Evolutionary conservation across 2,888 invertebrate species (phyloP).

Genomic region (Lasioglossum zephyrum): DNA sequence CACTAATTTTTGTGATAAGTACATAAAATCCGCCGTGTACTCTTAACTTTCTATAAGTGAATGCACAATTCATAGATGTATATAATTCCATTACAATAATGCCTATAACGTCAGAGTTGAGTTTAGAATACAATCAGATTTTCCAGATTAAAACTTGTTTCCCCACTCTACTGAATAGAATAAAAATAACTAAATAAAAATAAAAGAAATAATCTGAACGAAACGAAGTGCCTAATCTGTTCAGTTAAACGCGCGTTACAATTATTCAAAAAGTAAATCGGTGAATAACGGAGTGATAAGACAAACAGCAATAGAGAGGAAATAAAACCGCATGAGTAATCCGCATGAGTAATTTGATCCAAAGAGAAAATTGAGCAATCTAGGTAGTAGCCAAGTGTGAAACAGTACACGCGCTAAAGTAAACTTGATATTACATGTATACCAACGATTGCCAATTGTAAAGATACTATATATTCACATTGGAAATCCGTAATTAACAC

Average conservation of each 20-base stretch:
- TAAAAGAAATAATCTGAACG: constrained; percentile 28
- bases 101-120: constrained; percentile 13
- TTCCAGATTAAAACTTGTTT: no score
- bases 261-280: constrained; percentile 25
- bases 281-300: constrained; percentile 35
- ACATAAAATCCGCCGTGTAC: not conserved
- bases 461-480: not conserved
- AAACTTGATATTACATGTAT: not conserved
- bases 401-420: not conserved
- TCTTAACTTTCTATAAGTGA: no score
- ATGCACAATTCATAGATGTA: not conserved
- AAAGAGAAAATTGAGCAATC: constrained; percentile 10
- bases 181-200: constrained; percentile 2
- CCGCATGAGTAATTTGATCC: constrained; percentile 14
- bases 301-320: constrained; percentile 16
- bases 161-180: no score
- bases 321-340: constrained; percentile 23
- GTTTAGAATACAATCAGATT: not conserved
- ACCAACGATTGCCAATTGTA: not conserved
- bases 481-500: not conserved
- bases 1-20: no score
- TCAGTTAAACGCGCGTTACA: constrained; percentile 22
- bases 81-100: not conserved
- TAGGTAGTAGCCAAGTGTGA: not conserved
- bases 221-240: constrained; percentile 39